These are phyloP conservation scores for Hozukius guyotensis DNA, from an alignment of 2,797 vertebrate genomes.

Conservation along the genomic window DNA sequence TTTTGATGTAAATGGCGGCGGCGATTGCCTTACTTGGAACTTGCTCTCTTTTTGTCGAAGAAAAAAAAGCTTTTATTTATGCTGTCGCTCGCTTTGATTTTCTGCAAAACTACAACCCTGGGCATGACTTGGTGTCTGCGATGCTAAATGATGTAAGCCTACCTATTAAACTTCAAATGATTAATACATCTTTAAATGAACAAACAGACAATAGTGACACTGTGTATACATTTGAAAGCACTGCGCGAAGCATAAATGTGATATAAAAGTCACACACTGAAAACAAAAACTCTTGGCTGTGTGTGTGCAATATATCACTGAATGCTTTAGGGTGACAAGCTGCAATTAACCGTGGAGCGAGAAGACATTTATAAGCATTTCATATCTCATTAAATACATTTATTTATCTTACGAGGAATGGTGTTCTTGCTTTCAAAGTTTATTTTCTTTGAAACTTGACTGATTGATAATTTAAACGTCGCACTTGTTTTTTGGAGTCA, in stretches of 20 bases:
- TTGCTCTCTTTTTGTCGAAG: constrained; percentile 25
- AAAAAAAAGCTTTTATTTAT: constrained; percentile 23
- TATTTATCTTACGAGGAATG: constrained; percentile 76
- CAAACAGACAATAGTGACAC: constrained; percentile 37
- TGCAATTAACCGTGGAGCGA: constrained; percentile 79
- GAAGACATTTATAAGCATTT: constrained; percentile 78
- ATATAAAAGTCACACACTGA: constrained; percentile 60
- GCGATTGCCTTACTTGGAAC: constrained; percentile 40
- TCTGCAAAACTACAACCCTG: constrained; percentile 13
- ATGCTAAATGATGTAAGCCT: constrained; percentile 30
- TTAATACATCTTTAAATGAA: constrained; percentile 52
- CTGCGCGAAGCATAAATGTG: constrained; percentile 42
- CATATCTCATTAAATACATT: constrained; percentile 85
- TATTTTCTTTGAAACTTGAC: constrained; percentile 43
- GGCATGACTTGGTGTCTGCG: constrained; percentile 18
- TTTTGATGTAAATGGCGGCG: constrained; percentile 50
- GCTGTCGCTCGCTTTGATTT: constrained; percentile 21
- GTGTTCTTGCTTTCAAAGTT: constrained; percentile 58
- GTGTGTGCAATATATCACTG: constrained; percentile 72
- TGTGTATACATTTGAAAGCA: constrained; percentile 56
- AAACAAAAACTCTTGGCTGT: constrained; percentile 51
- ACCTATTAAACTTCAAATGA: constrained; percentile 50
- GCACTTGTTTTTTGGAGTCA: constrained; percentile 25
- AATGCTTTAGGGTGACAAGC: constrained; percentile 84
- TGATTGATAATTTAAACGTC: constrained; percentile 62